Base-by-base conservation (phyloP, 1,140 invertebrate genomes). In the Elymnias hypermnestra region DNA sequence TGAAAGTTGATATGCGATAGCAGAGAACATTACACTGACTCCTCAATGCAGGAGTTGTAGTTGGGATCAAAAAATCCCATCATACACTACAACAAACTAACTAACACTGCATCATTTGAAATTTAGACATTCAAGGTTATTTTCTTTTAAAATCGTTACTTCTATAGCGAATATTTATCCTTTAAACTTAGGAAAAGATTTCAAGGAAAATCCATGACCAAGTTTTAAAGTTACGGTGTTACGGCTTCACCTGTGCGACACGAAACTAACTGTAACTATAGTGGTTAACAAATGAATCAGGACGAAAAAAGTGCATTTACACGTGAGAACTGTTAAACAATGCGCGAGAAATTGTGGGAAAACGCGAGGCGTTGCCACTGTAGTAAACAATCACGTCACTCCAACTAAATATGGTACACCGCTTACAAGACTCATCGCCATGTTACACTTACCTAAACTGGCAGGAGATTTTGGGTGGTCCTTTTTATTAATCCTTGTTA, bases 341-440 rank as follows among this genome's bases (percentile, higher is more conserved):
- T 74, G 60, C 67, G 60, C 66, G 65, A 68, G 75, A 81, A 84
- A 82, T 77, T 82, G 74, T 82, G 81, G 61, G 70, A 81, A 68
- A 70, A 67, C 59, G 57, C 75, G 81, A 86, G 83, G 83, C 83
- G 83, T 86, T 86, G 82, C 79, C 83, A 71, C 77, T 71, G 63
- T 79, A 76, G 77, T 85, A 83, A 86, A 86, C 83, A 84, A 83
- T 84, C 77, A 81, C 77, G 81, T 83, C 78, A 86, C 66, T 81
- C n/a, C 44, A 62, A 63, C 72, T 67, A 72, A 62, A 77, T 63
- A 73, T 68, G 57, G 50, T 47, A 57, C 53, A 57, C 42, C 45
- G 45, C 40, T 50, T 49, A 40, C 17, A 57, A 49, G 9, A 45
- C 49, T 47, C 19, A 41, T 53, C 15, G 40, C 13, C 26, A 36